These are phyloP conservation scores for Calyptommatus sinebrachiatus DNA, from an alignment of 2,113 vertebrate species.

Conservation along the genomic window DNA sequence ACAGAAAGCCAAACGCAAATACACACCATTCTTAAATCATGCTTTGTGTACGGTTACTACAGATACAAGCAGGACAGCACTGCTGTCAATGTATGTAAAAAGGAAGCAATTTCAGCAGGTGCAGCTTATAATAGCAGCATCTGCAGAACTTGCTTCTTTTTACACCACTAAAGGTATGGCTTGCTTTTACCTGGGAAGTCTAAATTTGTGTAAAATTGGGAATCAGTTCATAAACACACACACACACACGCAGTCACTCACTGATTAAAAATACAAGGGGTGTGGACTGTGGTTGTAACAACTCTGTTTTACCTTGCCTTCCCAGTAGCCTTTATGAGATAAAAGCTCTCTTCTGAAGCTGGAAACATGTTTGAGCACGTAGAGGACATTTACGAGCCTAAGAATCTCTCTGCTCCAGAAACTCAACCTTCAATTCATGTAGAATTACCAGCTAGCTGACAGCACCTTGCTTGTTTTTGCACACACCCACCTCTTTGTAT, in stretches of 20 bases:
- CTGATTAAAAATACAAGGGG: not conserved
- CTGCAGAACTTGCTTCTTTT: too few relatives aligned
- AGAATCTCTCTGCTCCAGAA: not conserved
- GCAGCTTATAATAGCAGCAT: too few relatives aligned
- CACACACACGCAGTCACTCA: not conserved
- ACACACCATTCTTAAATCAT: not conserved
- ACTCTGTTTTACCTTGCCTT: not conserved
- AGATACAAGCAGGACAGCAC: too few relatives aligned
- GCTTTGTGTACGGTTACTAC: not conserved
- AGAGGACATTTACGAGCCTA: not conserved
- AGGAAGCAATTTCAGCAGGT: too few relatives aligned
- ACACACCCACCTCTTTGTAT: not conserved
- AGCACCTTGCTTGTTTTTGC: not conserved
- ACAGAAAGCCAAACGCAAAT: not conserved
- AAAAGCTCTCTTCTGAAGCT: not conserved
- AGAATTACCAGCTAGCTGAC: not conserved
- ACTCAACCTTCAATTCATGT: not conserved
- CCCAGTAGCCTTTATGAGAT: not conserved
- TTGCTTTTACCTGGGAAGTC: too few relatives aligned
- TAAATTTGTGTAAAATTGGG: not conserved
- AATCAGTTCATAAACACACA: not conserved
- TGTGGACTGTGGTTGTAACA: not conserved
- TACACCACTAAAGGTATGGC: too few relatives aligned
- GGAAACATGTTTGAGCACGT: not conserved
- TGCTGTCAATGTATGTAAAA: too few relatives aligned